Conservation (phyloP, 2,888 invertebrate species). For the Apamea crenata region DNA sequence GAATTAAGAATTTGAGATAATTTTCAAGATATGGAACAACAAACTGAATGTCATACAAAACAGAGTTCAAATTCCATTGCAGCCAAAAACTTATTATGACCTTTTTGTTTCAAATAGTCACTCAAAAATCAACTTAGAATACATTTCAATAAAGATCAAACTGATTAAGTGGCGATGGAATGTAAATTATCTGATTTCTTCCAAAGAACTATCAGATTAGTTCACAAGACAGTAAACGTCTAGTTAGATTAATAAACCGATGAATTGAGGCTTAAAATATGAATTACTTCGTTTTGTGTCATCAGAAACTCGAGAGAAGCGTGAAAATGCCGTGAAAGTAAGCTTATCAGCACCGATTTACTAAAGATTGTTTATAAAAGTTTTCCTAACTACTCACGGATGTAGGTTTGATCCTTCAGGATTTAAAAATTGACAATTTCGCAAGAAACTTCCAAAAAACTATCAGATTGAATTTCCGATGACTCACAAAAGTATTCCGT, state of each 20-base stretch:
- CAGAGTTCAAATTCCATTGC: neutral
- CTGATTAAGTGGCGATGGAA: neutral
- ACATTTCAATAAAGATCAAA: neutral
- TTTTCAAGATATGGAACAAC: neutral
- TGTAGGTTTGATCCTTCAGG: neutral
- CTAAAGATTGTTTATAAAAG: neutral
- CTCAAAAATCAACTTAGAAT: too few relatives aligned
- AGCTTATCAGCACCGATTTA: neutral
- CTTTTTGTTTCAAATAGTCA: too few relatives aligned
- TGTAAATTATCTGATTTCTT: neutral
- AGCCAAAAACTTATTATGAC: neutral
- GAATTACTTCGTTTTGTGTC: neutral
- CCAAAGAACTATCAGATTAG: too few relatives aligned
- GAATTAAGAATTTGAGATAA: neutral
- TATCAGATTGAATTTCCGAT: conserved; percentile 11
- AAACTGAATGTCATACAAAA: neutral
- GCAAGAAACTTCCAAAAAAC: neutral
- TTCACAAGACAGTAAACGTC: too few relatives aligned
- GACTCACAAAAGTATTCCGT: neutral
- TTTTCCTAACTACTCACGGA: neutral
- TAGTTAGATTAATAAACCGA: neutral
- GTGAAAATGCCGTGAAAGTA: too few relatives aligned
- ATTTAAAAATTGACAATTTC: neutral
- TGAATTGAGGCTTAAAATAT: neutral
- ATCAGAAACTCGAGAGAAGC: neutral